Conservation (phyloP, 2,888 invertebrate species). For the Tenthredo amoena region DNA sequence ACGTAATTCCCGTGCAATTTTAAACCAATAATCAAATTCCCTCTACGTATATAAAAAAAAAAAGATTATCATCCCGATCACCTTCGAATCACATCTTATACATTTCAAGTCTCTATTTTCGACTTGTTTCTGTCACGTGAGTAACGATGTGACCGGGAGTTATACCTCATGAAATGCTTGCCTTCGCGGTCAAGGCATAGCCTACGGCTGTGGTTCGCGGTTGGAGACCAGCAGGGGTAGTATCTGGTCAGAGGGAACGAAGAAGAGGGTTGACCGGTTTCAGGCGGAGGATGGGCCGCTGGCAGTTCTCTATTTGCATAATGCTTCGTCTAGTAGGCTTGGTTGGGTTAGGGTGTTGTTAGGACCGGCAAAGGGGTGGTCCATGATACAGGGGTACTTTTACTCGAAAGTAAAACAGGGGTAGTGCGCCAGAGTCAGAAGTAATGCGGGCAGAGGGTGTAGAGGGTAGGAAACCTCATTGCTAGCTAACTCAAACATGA, state of each 20-base stretch:
- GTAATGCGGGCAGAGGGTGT: not conserved
- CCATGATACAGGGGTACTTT: conserved; percentile 4
- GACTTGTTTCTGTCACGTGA: not conserved
- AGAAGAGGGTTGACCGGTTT: conserved; percentile 35
- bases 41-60: not conserved
- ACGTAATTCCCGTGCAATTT: not conserved
- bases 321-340: conserved; percentile 49
- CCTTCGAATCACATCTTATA: not conserved
- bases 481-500: conserved; percentile 50
- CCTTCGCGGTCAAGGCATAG: not conserved
- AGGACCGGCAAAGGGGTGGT: conserved; percentile 8
- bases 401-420: conserved; percentile 47
- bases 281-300: conserved; percentile 6
- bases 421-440: conserved; percentile 30
- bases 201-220: conserved; percentile 8
- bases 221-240: not conserved
- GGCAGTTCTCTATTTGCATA: conserved; percentile 51
- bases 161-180: conserved; percentile 30
- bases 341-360: conserved; percentile 48
- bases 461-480: conserved; percentile 40
- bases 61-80: not conserved
- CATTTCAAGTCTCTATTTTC: not conserved
- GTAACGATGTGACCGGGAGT: conserved; percentile 31
- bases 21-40: not conserved
- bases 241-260: conserved; percentile 25